Percentiles rank a stretch among this genome's conserved stretches.
Evolutionary conservation across 1,140 invertebrate species (phyloP).

Genomic region (Choristoneura fumiferana): DNA sequence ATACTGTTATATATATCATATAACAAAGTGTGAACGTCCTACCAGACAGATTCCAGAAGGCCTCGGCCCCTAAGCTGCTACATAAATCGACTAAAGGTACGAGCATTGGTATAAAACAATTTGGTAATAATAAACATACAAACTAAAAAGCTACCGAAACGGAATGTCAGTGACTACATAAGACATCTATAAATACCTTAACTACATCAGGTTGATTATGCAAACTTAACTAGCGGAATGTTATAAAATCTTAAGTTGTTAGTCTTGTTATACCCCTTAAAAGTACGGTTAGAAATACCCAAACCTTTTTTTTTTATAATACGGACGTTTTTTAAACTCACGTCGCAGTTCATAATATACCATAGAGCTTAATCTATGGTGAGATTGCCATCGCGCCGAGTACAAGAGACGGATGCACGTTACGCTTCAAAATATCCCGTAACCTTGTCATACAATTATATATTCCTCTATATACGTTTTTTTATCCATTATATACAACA

Average conservation of each 20-base stretch:
- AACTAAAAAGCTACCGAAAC: slow-evolving; percentile 63
- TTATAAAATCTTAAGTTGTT: slow-evolving; percentile 54
- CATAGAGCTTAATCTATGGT: slow-evolving; percentile 47
- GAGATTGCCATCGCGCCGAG: slow-evolving; percentile 26
- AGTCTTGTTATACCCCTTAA: slow-evolving; percentile 63
- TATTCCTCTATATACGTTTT: too few species aligned
- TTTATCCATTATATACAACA: too few species aligned
- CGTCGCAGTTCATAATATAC: slow-evolving; percentile 30
- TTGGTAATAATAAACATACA: slow-evolving; percentile 63
- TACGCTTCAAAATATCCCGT: too few species aligned
- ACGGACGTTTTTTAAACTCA: slow-evolving; percentile 31
- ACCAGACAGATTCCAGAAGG: background rate
- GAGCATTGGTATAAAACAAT: slow-evolving; percentile 75
- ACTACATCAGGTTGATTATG: slow-evolving; percentile 51
- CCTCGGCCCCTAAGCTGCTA: slow-evolving; percentile 22
- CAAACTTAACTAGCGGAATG: slow-evolving; percentile 66
- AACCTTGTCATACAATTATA: too few species aligned
- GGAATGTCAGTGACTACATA: slow-evolving; percentile 51
- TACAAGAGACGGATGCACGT: too few species aligned
- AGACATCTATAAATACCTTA: slow-evolving; percentile 33
- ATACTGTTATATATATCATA: slow-evolving; percentile 41
- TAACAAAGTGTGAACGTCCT: slow-evolving; percentile 16
- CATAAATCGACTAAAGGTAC: slow-evolving; percentile 41
- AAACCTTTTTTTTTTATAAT: slow-evolving; percentile 55
- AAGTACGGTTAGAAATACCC: slow-evolving; percentile 68